phyloP scores from a whole-genome alignment of 2,797 vertebrate genomes.

The Thalassophryne amazonica region DNA sequence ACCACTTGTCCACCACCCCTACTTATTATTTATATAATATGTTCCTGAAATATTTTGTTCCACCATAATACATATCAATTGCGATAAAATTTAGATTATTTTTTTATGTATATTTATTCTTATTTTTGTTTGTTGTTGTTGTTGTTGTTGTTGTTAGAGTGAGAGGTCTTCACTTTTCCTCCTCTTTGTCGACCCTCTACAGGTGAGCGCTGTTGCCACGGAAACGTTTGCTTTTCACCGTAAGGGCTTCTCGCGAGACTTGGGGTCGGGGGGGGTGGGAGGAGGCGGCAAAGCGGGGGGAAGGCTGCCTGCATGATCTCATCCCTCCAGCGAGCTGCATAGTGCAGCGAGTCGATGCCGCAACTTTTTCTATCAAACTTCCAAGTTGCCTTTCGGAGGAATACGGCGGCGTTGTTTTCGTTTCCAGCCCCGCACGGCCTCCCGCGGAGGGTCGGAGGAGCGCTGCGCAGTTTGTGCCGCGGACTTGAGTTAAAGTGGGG shows the following conservation, averaged over 20 bases:
- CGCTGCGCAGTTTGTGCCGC: slow-evolving; percentile 13
- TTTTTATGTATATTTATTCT: no score
- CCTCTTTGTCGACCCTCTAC: slow-evolving; percentile 8
- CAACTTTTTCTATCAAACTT: slow-evolving; percentile 84
- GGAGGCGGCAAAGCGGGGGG: slow-evolving; percentile 17
- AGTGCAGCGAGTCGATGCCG: slow-evolving; percentile 72
- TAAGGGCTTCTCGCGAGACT: slow-evolving; percentile 76
- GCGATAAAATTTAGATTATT: no score
- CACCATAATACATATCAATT: no score
- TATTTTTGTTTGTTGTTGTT: background rate
- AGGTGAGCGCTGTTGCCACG: slow-evolving; percentile 74
- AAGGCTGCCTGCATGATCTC: slow-evolving; percentile 76
- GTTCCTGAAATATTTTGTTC: no score
- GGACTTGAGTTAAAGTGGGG: slow-evolving; percentile 29
- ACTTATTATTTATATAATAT: no score
- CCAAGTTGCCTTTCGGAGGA: slow-evolving; percentile 48
- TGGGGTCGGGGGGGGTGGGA: background rate
- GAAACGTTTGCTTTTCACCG: slow-evolving; percentile 67
- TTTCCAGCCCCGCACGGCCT: slow-evolving; percentile 3
- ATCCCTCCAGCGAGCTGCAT: slow-evolving; percentile 80
- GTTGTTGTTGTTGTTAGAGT: slow-evolving; percentile 13
- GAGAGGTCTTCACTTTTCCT: slow-evolving; percentile 16
- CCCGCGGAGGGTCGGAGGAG: slow-evolving; percentile 5
- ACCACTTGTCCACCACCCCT: no score
- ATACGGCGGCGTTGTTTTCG: slow-evolving; percentile 18